These are phyloP conservation scores for Eurypyga helias DNA, from an alignment of 2,113 vertebrate genomes.

Conservation along the genomic window DNA sequence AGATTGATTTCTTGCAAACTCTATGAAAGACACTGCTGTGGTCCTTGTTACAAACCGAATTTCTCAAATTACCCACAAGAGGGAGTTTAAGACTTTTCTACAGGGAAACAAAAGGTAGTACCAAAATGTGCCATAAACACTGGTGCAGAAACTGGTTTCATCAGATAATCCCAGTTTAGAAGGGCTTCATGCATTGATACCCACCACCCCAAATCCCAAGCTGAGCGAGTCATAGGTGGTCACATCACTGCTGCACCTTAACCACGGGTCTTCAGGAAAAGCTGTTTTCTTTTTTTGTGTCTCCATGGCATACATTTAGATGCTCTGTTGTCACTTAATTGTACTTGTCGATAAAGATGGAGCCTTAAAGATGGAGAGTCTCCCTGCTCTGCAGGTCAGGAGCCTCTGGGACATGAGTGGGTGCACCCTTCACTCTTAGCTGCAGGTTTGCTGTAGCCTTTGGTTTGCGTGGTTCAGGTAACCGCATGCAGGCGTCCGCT, in stretches of 20 bases:
- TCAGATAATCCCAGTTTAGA: neutral
- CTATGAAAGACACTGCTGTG: no score
- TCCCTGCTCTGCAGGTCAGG: neutral
- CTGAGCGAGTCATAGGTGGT: neutral
- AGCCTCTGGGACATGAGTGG: neutral
- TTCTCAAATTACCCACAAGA: constrained; percentile 26
- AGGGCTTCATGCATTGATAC: neutral
- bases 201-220: neutral
- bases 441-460: neutral
- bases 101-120: neutral
- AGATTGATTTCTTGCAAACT: neutral
- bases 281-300: neutral
- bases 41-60: neutral
- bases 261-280: neutral
- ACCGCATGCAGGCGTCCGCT: neutral
- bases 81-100: constrained; percentile 57
- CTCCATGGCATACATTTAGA: accelerated
- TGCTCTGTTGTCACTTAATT: neutral
- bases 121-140: neutral
- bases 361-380: neutral
- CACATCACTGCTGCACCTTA: neutral
- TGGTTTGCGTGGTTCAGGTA: neutral
- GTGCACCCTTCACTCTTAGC: neutral
- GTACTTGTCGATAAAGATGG: neutral
- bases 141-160: neutral